These are phyloP conservation scores for Teleopsis dalmanni DNA, from an alignment of 1,140 invertebrate species.

Conservation along the genomic window DNA sequence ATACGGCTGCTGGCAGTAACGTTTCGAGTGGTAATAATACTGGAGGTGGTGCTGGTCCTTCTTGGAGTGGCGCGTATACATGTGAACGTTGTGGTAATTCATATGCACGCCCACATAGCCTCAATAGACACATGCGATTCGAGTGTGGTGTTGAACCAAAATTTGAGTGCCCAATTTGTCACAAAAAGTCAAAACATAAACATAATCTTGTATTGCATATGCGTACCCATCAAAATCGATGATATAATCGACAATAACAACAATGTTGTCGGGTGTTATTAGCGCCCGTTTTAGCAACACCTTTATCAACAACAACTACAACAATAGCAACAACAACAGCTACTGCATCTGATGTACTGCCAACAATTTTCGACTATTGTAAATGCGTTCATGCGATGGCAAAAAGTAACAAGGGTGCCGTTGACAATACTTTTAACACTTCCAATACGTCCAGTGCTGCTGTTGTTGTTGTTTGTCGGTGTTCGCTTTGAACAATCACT, in stretches of 20 bases:
- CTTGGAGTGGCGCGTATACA: conserved; percentile 35
- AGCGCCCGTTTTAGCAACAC: neutral
- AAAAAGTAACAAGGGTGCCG: too few species aligned
- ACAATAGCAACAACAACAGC: neutral
- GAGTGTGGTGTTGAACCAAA: conserved; percentile 57
- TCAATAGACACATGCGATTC: conserved; percentile 57
- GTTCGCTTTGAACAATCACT: too few species aligned
- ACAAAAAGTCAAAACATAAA: conserved; percentile 54
- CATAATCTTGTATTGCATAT: conserved; percentile 52
- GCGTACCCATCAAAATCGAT: conserved; percentile 49
- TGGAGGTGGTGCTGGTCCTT: conserved; percentile 6
- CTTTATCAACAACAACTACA: neutral
- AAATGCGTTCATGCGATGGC: too few species aligned
- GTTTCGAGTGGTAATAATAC: conserved; percentile 7
- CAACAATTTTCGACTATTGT: too few species aligned
- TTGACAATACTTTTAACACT: too few species aligned
- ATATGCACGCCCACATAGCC: conserved; percentile 52
- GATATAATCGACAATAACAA: conserved; percentile 29
- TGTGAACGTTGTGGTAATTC: conserved; percentile 52
- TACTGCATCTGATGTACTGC: too few species aligned
- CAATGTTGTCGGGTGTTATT: too few species aligned
- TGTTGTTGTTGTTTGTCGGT: too few species aligned
- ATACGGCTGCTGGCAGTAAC: conserved; percentile 1
- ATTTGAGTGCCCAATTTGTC: conserved; percentile 53
- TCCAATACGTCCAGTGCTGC: too few species aligned